Evolutionary conservation across 1,140 invertebrate genomes (phyloP), one percentile per base, ranked within the genome.

Genomic region (Trachymyrmex septentrionalis): DNA sequence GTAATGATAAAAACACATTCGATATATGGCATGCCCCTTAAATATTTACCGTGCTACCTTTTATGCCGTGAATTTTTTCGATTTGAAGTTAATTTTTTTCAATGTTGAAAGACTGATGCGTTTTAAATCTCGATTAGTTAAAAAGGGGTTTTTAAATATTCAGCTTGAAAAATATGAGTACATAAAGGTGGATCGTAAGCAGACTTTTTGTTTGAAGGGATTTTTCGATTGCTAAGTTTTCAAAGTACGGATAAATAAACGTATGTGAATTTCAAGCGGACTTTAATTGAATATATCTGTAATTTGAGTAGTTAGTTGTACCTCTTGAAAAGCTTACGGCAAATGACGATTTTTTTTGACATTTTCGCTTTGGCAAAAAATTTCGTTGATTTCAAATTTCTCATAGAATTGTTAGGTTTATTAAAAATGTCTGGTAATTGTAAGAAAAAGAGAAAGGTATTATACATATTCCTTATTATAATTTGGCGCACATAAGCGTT

Each of bases 1-100:
- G 24, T 61, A 19, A 84, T 75, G 27, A 73, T 61, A 50, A 73
- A 84, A 84, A 73, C 27, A 59, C 61, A 61, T 61, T 24, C 61
- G 44, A 73, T 61, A 19, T 59, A 82, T n/a, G n/a, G 44, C 34
- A 16, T 55, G 63, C 38, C 38, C 2, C 27, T 14, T 63, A 16
- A 10, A 63, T 7, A 63, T 50, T 63, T 77, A 24, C 12, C 38
- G 6, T 50, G 66, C 30, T 21, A 19, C 10, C 12, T 78, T 24
- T 67, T 19, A 69, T 30, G n/a, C 30, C 34, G 30, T 9, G 48
- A 48, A 24, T 53, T 66, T 34, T 34, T n/a, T 69, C 10, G 19
- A 27, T 59, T 19, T 5, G 0, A 27, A 38, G 14, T 55, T 50
- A 16, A 12, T 48, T 21, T 53, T 19, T 19, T 24, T 10, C 53